Conservation (phyloP, 2,888 invertebrate species). For the Antitype chi region DNA sequence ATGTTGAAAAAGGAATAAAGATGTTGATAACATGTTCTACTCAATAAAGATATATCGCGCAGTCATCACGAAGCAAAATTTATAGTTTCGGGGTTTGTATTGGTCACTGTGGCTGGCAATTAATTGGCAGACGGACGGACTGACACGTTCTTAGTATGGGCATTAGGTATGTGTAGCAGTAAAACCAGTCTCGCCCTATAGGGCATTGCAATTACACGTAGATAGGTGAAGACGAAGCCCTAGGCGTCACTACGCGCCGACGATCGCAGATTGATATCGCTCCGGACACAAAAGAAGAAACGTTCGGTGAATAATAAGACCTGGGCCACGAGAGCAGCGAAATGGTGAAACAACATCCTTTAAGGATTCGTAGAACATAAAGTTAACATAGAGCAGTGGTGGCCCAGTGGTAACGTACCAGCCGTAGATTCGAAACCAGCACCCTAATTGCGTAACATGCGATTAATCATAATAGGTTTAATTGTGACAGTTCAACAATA, state of each 20-base stretch:
- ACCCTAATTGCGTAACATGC: too few relatives aligned
- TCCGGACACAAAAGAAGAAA: slow-evolving; percentile 85
- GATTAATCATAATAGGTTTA: too few relatives aligned
- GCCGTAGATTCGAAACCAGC: too few relatives aligned
- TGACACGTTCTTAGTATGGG: slow-evolving; percentile 81
- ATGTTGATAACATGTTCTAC: slow-evolving; percentile 68
- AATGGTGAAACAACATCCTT: background rate
- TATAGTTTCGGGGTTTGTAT: slow-evolving; percentile 78
- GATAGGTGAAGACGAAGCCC: slow-evolving; percentile 81
- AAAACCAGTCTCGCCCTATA: slow-evolving; percentile 83
- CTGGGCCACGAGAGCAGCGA: slow-evolving; percentile 69
- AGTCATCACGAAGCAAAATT: slow-evolving; percentile 72
- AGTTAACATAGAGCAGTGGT: background rate
- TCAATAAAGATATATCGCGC: slow-evolving; percentile 73
- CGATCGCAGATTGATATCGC: slow-evolving; percentile 87
- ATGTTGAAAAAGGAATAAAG: slow-evolving; percentile 63
- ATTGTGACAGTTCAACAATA: too few relatives aligned
- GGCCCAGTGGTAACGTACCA: too few relatives aligned
- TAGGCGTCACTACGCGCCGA: slow-evolving; percentile 80
- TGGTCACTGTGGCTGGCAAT: slow-evolving; percentile 76
- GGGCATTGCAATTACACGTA: slow-evolving; percentile 84
- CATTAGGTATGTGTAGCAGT: slow-evolving; percentile 81
- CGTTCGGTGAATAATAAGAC: slow-evolving; percentile 85
- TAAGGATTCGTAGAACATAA: background rate
- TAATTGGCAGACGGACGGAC: slow-evolving; percentile 82